These are phyloP conservation scores for Pomacea canaliculata DNA, from an alignment of 2,888 invertebrate species.

Conservation along the genomic window DNA sequence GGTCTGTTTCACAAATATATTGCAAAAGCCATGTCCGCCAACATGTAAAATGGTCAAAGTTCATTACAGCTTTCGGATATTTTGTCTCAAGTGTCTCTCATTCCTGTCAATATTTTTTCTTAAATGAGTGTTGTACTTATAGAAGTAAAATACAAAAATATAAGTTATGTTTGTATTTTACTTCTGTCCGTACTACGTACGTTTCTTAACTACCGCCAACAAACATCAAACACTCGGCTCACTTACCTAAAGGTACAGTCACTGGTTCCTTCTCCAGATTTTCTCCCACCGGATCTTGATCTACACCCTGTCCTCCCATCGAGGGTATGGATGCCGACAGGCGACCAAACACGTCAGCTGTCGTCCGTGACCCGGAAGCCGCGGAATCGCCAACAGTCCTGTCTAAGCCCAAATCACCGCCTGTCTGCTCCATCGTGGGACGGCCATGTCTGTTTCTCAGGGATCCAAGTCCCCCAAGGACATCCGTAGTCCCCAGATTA, in stretches of 20 bases:
- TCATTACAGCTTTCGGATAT: too few species aligned
- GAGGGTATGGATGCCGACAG: background rate
- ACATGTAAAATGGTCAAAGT: too few species aligned
- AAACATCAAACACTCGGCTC: background rate
- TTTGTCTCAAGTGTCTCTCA: too few species aligned
- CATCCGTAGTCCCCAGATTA: background rate
- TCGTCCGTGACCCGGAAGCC: background rate
- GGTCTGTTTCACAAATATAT: too few species aligned
- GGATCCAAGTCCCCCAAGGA: background rate
- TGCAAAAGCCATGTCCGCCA: too few species aligned
- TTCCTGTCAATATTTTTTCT: too few species aligned
- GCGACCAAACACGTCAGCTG: background rate
- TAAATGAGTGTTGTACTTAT: too few species aligned
- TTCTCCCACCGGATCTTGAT: conserved; percentile 1
- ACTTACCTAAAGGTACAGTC: conserved; percentile 19
- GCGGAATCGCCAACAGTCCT: background rate
- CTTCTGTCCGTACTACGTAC: too few species aligned
- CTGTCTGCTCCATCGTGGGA: background rate
- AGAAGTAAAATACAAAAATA: too few species aligned
- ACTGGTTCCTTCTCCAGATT: conserved; percentile 14
- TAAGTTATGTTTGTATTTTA: too few species aligned
- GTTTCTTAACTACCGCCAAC: too few species aligned
- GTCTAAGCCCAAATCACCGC: background rate
- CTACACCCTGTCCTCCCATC: background rate
- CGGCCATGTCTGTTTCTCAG: background rate